These are phyloP conservation scores for Dioctria linearis DNA, from an alignment of 2,888 invertebrate genomes.

Conservation along the genomic window DNA sequence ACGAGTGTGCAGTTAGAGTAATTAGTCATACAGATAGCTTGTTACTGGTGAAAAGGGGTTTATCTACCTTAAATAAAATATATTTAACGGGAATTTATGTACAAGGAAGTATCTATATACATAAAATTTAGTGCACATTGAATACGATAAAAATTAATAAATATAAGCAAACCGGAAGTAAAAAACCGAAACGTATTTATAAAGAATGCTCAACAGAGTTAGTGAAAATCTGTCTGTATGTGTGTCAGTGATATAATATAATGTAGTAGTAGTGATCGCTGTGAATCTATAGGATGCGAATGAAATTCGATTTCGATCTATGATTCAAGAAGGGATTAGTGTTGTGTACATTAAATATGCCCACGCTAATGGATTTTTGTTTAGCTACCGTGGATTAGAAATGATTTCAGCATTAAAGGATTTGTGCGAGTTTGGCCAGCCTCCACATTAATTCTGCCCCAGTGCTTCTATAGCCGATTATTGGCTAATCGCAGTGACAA, in stretches of 20 bases:
- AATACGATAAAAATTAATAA: too few species aligned
- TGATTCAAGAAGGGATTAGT: conserved; percentile 21
- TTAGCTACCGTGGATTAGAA: conserved; percentile 62
- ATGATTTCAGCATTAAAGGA: conserved; percentile 62
- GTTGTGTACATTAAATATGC: conserved; percentile 49
- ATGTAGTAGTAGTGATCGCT: not conserved
- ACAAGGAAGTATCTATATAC: too few species aligned
- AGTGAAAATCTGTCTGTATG: conserved; percentile 1
- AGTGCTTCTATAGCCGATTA: conserved; percentile 59
- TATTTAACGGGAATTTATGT: too few species aligned
- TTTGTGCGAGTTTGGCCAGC: conserved; percentile 59
- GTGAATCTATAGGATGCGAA: conserved; percentile 34
- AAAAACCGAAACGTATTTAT: not conserved
- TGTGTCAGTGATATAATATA: conserved; percentile 12
- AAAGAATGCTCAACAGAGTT: not conserved
- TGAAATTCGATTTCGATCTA: conserved; percentile 11
- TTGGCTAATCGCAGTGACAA: conserved; percentile 54
- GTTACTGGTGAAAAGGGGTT: too few species aligned
- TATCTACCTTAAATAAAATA: too few species aligned
- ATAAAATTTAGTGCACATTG: too few species aligned
- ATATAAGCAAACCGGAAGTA: conserved; percentile 11
- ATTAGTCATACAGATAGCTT: not conserved
- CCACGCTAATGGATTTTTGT: conserved; percentile 62
- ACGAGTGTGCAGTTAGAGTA: not conserved
- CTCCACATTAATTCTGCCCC: conserved; percentile 53